Conservation (phyloP, 2,113 vertebrate species). For the Ceyx margarethae region DNA sequence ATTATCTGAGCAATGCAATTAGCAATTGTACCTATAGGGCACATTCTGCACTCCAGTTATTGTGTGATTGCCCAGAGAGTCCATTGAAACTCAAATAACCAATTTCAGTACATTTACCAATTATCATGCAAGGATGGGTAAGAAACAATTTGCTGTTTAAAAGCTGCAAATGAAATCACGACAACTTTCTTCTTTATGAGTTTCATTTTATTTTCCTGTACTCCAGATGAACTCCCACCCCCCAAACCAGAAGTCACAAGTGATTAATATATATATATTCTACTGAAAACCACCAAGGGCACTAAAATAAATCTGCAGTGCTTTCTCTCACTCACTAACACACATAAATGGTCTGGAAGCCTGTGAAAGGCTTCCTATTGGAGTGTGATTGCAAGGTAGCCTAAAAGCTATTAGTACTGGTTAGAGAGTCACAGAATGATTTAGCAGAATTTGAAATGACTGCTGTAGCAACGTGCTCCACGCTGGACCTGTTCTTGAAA, state of each 20-base stretch:
- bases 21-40: conserved; percentile 42
- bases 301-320: conserved; percentile 50
- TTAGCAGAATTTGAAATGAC: conserved; percentile 57
- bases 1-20: conserved; percentile 38
- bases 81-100: conserved; percentile 45
- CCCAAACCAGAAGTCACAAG: conserved; percentile 24
- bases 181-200: conserved; percentile 55
- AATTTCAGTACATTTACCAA: conserved; percentile 60
- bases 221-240: conserved; percentile 27
- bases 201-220: conserved; percentile 51
- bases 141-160: conserved; percentile 51
- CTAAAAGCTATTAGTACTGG: conserved; percentile 53
- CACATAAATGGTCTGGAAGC: conserved; percentile 37
- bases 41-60: conserved; percentile 38
- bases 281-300: conserved; percentile 42
- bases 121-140: conserved; percentile 51
- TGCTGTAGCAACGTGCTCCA: background rate
- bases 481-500: background rate
- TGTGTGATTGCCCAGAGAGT: conserved; percentile 27
- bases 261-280: conserved; percentile 41
- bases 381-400: conserved; percentile 32
- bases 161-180: conserved; percentile 56
- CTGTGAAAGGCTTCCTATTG: background rate
- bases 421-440: conserved; percentile 43
- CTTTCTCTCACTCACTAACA: background rate